Percentiles rank a stretch among this genome's conserved stretches.
Conservation (phyloP, 92 coral and sea anemone species). For the Porites lobata region DNA sequence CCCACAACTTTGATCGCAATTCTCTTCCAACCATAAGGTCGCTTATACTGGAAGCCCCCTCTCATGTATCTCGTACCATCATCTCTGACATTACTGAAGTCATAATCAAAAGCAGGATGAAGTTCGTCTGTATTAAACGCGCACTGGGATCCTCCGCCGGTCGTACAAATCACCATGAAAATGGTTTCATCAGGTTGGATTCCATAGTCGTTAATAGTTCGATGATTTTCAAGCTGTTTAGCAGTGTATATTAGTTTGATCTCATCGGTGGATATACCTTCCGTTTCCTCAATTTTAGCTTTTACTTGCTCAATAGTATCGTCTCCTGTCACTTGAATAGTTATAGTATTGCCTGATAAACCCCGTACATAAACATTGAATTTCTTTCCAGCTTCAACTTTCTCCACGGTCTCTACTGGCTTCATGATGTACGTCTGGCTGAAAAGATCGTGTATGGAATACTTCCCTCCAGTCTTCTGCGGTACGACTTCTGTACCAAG, state of each 20-base stretch:
- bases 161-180: conserved; percentile 28
- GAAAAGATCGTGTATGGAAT: conserved; percentile 64
- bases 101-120: conserved; percentile 56
- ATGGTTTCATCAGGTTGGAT: conserved; percentile 43
- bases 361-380: conserved; percentile 29
- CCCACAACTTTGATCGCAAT: conserved; percentile 61
- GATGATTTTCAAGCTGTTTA: conserved; percentile 34
- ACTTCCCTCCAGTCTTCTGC: conserved; percentile 33
- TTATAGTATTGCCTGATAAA: conserved; percentile 46
- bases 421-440: conserved; percentile 51
- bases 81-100: conserved; percentile 62
- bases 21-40: conserved; percentile 87
- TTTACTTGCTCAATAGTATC: conserved; percentile 52
- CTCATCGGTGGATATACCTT: conserved; percentile 24
- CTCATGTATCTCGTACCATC: conserved; percentile 65
- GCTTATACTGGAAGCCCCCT: conserved; percentile 69
- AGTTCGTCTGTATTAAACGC: conserved; percentile 3
- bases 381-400: neutral
- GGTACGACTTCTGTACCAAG: conserved; percentile 60
- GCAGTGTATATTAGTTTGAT: conserved; percentile 44
- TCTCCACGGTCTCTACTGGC: conserved; percentile 19
- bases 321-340: conserved; percentile 31
- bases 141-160: neutral
- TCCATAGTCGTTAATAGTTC: conserved; percentile 26
- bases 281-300: conserved; percentile 45